A percentile compares a stretch with the other conserved stretches of the same genome.
Conservation (phyloP, 2,113 vertebrate genomes). For the Okapia johnstoni region DNA sequence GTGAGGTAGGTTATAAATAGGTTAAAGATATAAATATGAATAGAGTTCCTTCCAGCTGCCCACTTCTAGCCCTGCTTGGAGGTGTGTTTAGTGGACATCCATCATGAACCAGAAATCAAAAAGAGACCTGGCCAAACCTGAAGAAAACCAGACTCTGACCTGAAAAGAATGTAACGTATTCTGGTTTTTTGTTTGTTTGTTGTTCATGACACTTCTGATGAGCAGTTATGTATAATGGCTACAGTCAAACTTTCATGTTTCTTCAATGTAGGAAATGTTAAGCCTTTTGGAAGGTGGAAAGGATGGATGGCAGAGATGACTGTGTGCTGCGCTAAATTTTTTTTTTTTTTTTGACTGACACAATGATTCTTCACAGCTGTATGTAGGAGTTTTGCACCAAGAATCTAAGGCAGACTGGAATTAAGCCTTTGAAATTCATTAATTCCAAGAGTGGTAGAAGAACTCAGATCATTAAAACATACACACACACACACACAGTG, state of each 20-base stretch:
- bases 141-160: neutral
- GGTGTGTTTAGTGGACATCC: neutral
- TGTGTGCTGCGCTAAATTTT: neutral
- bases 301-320: neutral
- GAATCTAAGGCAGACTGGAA: neutral
- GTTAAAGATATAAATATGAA: neutral
- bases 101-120: neutral
- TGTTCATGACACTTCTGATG: neutral
- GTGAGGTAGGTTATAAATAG: slow-evolving; percentile 29
- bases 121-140: neutral
- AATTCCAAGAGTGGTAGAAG: neutral
- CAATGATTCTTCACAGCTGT: neutral
- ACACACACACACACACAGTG: neutral
- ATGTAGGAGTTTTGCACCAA: neutral
- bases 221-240: neutral
- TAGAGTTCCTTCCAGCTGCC: neutral
- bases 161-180: neutral
- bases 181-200: neutral
- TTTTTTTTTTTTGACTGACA: neutral
- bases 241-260: neutral
- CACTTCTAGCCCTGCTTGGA: neutral
- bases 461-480: neutral
- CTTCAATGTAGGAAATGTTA: neutral
- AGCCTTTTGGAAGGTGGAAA: neutral
- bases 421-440: neutral